These are phyloP conservation scores for Tubiluchus corallicola DNA, from an alignment of 2,888 invertebrate genomes.

Conservation along the genomic window DNA sequence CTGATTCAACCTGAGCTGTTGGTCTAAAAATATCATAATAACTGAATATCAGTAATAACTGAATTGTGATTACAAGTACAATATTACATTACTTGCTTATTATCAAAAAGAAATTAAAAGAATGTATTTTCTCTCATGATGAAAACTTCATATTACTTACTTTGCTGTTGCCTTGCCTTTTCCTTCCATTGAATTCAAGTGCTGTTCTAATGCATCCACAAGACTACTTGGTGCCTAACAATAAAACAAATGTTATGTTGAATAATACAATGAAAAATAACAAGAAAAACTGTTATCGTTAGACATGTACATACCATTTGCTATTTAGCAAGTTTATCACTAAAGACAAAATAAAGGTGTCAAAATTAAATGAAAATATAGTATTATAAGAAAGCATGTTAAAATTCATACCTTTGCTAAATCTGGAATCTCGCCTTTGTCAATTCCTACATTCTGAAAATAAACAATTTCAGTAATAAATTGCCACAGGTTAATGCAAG, in stretches of 20 bases:
- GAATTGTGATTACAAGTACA: no score
- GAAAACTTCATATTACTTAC: no score
- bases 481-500: no score
- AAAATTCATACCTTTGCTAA: slow-evolving; percentile 57
- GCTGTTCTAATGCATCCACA: slow-evolving; percentile 87
- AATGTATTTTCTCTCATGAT: no score
- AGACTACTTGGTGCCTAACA: slow-evolving; percentile 74
- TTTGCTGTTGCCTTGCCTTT: no score
- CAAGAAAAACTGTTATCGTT: slow-evolving; percentile 17
- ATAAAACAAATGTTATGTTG: slow-evolving; percentile 10
- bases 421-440: slow-evolving; percentile 95
- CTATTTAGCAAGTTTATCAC: slow-evolving; percentile 1
- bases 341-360: slow-evolving; percentile 13
- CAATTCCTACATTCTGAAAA: slow-evolving; percentile 71
- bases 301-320: slow-evolving; percentile 4
- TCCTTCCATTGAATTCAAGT: slow-evolving; percentile 82
- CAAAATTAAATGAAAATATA: slow-evolving; percentile 7
- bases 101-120: no score
- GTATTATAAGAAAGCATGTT: slow-evolving; percentile 8
- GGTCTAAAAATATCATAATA: no score
- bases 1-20: no score
- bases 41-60: no score
- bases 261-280: slow-evolving; percentile 15
- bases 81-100: no score
- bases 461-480: slow-evolving; percentile 13